phyloP scores from a whole-genome alignment of 2,797 vertebrate species.

The Enteromius afrohamiltoni region DNA sequence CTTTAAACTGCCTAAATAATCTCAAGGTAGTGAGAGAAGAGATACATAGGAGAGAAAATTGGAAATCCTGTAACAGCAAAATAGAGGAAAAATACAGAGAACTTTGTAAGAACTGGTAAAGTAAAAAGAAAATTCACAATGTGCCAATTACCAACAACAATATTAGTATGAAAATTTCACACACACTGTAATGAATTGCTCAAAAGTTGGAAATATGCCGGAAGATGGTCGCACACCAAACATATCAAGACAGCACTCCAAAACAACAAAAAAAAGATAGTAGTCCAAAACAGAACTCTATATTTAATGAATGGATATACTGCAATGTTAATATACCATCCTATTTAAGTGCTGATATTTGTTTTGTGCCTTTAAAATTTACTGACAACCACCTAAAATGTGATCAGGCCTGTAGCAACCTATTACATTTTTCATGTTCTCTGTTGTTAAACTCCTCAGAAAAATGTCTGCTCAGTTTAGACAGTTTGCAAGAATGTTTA shows the following conservation, averaged over 20 bases:
- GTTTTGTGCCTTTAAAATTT: not conserved
- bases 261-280: not conserved
- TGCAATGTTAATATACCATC: not conserved
- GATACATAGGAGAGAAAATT: constrained; percentile 13
- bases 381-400: not conserved
- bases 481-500: too few species aligned
- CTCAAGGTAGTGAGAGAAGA: not conserved
- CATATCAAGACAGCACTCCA: not conserved
- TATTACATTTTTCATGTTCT: too few species aligned
- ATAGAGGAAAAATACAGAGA: not conserved
- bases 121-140: not conserved
- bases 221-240: not conserved
- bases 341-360: not conserved
- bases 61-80: not conserved
- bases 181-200: not conserved
- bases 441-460: too few species aligned
- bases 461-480: too few species aligned
- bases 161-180: not conserved
- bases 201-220: not conserved
- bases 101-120: not conserved
- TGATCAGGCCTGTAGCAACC: too few species aligned
- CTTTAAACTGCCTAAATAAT: constrained; percentile 43
- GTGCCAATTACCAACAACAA: not conserved
- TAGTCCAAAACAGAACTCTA: not conserved
- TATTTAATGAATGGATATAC: not conserved